Percentiles rank a stretch among this genome's conserved stretches.
Evolutionary conservation across 2,113 vertebrate genomes (phyloP).

Genomic region (Channa maculata): DNA sequence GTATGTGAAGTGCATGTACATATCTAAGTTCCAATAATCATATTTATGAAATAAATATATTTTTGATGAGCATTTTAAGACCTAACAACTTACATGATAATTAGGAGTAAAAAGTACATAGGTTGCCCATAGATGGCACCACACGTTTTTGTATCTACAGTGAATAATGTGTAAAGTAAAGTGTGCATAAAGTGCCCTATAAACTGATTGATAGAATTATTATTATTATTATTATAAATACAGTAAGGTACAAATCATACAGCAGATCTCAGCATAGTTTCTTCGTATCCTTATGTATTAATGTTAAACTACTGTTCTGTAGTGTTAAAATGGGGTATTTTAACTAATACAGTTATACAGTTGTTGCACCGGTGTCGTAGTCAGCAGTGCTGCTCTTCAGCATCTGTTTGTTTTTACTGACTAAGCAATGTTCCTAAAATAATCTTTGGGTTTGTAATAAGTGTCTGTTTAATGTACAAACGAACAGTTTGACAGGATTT

Average conservation of each 20-base stretch:
- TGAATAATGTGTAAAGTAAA: neutral
- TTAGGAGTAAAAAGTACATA: slow-evolving; percentile 6
- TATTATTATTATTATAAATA: neutral
- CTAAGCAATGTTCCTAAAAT: neutral
- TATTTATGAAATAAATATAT: neutral
- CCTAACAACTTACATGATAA: neutral
- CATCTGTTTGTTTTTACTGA: neutral
- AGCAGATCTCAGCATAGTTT: neutral
- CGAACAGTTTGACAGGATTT: neutral
- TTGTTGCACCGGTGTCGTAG: slow-evolving; percentile 9
- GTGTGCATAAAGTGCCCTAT: too few relatives aligned
- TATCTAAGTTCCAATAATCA: neutral
- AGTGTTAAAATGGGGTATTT: neutral
- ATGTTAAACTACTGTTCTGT: too few relatives aligned
- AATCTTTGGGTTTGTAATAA: neutral
- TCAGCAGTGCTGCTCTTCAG: neutral
- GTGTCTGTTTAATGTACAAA: neutral
- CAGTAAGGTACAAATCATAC: neutral
- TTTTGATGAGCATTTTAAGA: slow-evolving; percentile 11
- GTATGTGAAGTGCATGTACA: too few relatives aligned
- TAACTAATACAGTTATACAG: neutral
- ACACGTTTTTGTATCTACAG: slow-evolving; percentile 37
- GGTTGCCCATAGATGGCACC: slow-evolving; percentile 63
- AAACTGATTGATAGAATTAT: too few relatives aligned
- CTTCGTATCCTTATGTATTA: too few relatives aligned